Evolutionary conservation across 2,888 invertebrate genomes (phyloP).

Genomic region (Caenorhabditis macrosperma): DNA sequence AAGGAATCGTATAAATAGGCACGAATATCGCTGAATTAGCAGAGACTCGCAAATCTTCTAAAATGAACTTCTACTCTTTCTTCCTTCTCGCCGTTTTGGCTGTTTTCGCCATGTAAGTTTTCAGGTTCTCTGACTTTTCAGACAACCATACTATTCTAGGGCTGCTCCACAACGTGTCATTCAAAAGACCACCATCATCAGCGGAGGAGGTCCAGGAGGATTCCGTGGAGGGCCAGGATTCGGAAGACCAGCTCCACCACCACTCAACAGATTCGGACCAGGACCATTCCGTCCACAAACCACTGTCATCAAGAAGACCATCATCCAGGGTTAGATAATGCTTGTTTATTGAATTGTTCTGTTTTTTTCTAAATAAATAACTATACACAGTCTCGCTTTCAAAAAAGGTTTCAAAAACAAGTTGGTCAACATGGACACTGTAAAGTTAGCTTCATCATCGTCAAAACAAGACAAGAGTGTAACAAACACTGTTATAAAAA

Average conservation of each 20-base stretch:
- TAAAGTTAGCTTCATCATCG: too few species aligned
- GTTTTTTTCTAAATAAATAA: neutral
- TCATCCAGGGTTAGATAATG: slow-evolving; percentile 35
- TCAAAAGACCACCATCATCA: slow-evolving; percentile 56
- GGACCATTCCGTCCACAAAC: slow-evolving; percentile 11
- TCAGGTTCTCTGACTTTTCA: neutral
- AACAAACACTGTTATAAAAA: neutral
- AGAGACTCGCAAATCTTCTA: neutral
- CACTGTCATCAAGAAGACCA: slow-evolving; percentile 24
- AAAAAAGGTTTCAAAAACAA: neutral
- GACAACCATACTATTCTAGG: slow-evolving; percentile 6
- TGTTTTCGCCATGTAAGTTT: slow-evolving; percentile 57
- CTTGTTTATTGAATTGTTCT: neutral
- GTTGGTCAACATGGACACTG: too few species aligned
- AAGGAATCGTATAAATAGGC: slow-evolving; percentile 36
- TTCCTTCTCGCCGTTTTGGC: slow-evolving; percentile 54
- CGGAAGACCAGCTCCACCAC: slow-evolving; percentile 43
- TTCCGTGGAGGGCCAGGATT: slow-evolving; percentile 34
- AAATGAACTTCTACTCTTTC: slow-evolving; percentile 56
- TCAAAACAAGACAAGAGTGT: neutral
- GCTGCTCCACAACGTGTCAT: slow-evolving; percentile 57
- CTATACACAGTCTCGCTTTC: neutral
- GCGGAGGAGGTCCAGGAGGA: slow-evolving; percentile 23
- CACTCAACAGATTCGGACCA: slow-evolving; percentile 34
- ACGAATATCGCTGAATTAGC: neutral